phyloP scores from a whole-genome alignment of 1,140 invertebrate species.

The Amphibalanus amphitrite region DNA sequence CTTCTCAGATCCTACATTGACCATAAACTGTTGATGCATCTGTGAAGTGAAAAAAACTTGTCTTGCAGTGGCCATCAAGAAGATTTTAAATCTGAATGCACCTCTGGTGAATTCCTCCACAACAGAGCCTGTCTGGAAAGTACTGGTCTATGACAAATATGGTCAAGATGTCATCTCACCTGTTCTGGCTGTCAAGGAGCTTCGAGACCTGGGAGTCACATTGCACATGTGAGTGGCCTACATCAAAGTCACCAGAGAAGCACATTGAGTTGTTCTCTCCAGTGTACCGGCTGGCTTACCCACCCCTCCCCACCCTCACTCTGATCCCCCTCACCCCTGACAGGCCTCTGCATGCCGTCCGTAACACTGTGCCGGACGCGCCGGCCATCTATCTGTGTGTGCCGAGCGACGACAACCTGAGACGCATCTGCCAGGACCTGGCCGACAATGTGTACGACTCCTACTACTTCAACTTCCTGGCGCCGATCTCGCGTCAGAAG shows the following conservation, averaged over 20 bases:
- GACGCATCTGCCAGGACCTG: slow-evolving; percentile 71
- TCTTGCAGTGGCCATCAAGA: slow-evolving; percentile 56
- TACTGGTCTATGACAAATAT: slow-evolving; percentile 85
- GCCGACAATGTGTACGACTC: slow-evolving; percentile 78
- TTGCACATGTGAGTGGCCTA: slow-evolving; percentile 66
- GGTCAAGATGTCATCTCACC: slow-evolving; percentile 98
- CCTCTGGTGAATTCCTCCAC: slow-evolving; percentile 50
- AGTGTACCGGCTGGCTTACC: too few species aligned
- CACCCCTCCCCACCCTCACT: too few species aligned
- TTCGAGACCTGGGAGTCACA: slow-evolving; percentile 89
- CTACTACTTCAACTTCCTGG: slow-evolving; percentile 96
- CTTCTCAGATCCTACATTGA: too few species aligned
- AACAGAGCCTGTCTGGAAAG: slow-evolving; percentile 81
- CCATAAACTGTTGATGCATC: too few species aligned
- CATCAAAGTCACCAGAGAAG: too few species aligned
- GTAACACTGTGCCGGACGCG: slow-evolving; percentile 69
- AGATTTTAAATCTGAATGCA: slow-evolving; percentile 86
- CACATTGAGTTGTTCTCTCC: too few species aligned
- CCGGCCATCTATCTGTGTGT: slow-evolving; percentile 96
- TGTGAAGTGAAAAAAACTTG: too few species aligned
- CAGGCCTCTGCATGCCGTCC: slow-evolving; percentile 15
- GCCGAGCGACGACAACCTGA: slow-evolving; percentile 90
- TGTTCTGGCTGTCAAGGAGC: slow-evolving; percentile 83
- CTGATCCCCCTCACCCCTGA: too few species aligned
- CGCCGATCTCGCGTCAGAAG: slow-evolving; percentile 80